Percentiles rank a stretch among this genome's conserved stretches.
Conservation (phyloP, 2,113 vertebrate species). For the Lycocorax pyrrhopterus region DNA sequence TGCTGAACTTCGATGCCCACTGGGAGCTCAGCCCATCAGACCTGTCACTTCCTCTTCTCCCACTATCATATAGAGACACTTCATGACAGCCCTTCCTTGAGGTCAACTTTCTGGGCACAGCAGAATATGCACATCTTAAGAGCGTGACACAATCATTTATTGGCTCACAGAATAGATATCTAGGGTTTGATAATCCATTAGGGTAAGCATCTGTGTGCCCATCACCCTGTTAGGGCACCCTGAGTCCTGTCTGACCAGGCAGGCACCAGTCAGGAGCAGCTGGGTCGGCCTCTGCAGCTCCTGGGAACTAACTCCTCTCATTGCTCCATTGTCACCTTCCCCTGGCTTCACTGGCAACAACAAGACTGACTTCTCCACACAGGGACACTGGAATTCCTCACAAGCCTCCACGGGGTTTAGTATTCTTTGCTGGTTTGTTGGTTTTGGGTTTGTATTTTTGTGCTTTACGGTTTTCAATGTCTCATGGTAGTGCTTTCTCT, state of each 20-base stretch:
- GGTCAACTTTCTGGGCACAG: neutral
- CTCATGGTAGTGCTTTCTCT: neutral
- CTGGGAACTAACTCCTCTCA: neutral
- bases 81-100: neutral
- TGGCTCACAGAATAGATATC: neutral
- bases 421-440: neutral
- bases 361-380: neutral
- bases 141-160: neutral
- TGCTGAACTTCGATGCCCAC: fast-evolving
- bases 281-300: neutral
- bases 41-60: neutral
- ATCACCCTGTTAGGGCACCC: neutral
- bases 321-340: neutral
- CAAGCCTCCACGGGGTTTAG: neutral
- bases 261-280: neutral
- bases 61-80: neutral
- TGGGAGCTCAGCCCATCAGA: neutral
- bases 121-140: neutral
- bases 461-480: neutral
- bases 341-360: fast-evolving
- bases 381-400: neutral
- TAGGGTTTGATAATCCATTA: neutral
- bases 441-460: neutral
- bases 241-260: neutral
- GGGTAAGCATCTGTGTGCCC: neutral